Percentiles rank a stretch among this genome's conserved stretches.
Evolutionary conservation across 92 coral and sea anemone species (phyloP).

Genomic region (Micromussa lordhowensis): DNA sequence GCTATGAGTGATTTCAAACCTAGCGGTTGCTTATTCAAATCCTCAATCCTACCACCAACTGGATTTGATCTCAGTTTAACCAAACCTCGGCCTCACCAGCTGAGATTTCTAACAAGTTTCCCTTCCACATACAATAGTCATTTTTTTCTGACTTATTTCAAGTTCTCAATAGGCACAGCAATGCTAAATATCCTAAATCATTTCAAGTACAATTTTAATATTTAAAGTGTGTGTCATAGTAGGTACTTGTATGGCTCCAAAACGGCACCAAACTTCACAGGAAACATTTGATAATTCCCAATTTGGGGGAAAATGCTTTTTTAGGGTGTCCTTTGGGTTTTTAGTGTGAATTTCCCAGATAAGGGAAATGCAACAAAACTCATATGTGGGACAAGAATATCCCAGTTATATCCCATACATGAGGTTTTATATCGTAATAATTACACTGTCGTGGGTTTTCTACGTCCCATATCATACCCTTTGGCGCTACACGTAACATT

Average conservation of each 20-base stretch:
- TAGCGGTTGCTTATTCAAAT: background rate
- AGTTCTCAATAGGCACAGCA: background rate
- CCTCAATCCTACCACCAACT: background rate
- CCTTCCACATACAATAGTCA: no score
- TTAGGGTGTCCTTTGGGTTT: slow-evolving; percentile 48
- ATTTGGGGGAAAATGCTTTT: slow-evolving; percentile 50
- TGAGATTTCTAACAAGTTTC: background rate
- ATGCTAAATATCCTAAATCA: background rate
- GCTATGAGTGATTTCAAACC: background rate
- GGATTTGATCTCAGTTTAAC: background rate
- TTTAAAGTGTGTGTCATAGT: no score
- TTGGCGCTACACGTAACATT: no score
- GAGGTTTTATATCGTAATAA: slow-evolving; percentile 40
- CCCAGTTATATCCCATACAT: slow-evolving; percentile 42
- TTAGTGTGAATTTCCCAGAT: slow-evolving; percentile 61
- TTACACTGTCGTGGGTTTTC: slow-evolving; percentile 33
- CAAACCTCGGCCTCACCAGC: background rate
- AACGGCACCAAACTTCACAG: background rate
- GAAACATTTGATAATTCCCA: slow-evolving; percentile 54
- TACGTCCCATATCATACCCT: slow-evolving; percentile 17
- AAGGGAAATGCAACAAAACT: slow-evolving; percentile 71
- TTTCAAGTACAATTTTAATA: no score
- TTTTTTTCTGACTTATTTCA: background rate
- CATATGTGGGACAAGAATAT: slow-evolving; percentile 56
- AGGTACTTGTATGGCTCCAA: no score